Evolutionary conservation across 2,113 vertebrate genomes (phyloP), one percentile per base, ranked within the genome.

Genomic region (Bubalus kerabau): DNA sequence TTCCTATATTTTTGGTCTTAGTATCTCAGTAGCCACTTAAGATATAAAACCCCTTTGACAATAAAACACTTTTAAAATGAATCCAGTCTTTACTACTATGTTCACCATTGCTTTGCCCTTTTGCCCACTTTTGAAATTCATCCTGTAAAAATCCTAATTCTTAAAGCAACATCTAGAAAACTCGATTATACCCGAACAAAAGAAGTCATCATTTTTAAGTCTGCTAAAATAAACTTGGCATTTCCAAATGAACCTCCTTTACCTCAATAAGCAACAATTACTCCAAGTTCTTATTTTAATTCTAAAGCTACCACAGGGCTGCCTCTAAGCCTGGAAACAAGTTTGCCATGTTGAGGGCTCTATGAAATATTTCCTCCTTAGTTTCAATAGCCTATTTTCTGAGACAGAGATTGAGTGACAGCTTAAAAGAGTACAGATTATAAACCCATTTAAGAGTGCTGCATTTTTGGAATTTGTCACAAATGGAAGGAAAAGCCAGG

Each of bases 211-310:
- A 83, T 97, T 94, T 93, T 93, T 92, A 94, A 97, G 78, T 43
- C 30, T 36, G n/a, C 90, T 94, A 86, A 97, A 94, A 76, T 94
- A 26, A 48, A 74, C 40, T 40, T 97, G 98, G 90, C 97, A 85
- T 97, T 96, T 97, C 96, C 57, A 95, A 97, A 90, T 62, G 91
- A 97, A 83, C 40, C 80, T 96, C 94, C 93, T 98, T 96, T 94
- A 96, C 97, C 95, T 94, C 71, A 50, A 95, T 94, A 96, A 87
- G 88, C 85, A 94, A 86, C 93, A 74, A 92, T 94, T 84, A 93
- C 67, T 93, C 88, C 64, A 56, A 16, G 54, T 92, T 96, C 93
- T 96, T 95, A 86, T 64, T 95, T 97, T 71, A 87, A 96, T 97
- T 93, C 94, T 56, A 85, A 92, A 90, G 71, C 89, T 59, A 88